Evolutionary conservation across 2,888 invertebrate genomes (phyloP).

Genomic region (Orchestes rusci): DNA sequence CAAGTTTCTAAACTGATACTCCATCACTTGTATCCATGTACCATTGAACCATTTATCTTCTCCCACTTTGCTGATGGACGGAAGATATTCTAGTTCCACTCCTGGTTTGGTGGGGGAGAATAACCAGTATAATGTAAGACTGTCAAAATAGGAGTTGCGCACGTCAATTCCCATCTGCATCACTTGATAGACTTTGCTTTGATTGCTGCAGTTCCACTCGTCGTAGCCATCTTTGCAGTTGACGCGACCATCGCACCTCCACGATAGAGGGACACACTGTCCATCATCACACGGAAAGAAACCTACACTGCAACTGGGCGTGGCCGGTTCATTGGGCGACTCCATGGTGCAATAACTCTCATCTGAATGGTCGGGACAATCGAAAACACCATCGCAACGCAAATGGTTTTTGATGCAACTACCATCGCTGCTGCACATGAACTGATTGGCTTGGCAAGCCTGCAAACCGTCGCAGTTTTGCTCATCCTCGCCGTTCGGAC

Average conservation of each 20-base stretch:
- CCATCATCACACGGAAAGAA: conserved; percentile 54
- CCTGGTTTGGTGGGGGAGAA: conserved; percentile 42
- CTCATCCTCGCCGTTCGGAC: conserved; percentile 57
- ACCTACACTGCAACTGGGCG: conserved; percentile 46
- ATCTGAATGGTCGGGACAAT: conserved; percentile 55
- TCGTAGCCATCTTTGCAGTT: conserved; percentile 73
- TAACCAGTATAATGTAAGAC: conserved; percentile 57
- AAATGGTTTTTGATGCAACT: no score
- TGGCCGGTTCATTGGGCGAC: conserved; percentile 40
- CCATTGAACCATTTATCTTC: conserved; percentile 52
- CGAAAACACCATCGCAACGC: conserved; percentile 48
- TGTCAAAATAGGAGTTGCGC: conserved; percentile 54
- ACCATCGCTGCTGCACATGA: conserved; percentile 56
- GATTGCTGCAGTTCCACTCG: conserved; percentile 56
- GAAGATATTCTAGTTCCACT: conserved; percentile 55
- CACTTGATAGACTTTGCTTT: conserved; percentile 40
- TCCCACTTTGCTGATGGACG: conserved; percentile 53
- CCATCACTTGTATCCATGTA: conserved; percentile 57
- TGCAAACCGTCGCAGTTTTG: conserved; percentile 34
- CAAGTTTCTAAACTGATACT: conserved; percentile 55
- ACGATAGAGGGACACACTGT: conserved; percentile 53
- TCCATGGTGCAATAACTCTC: conserved; percentile 41
- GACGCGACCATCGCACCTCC: conserved; percentile 58
- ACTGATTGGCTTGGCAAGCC: conserved; percentile 44
- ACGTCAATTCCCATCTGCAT: conserved; percentile 56